phyloP scores from a whole-genome alignment of 2,888 invertebrate species.

The Lasioglossum malachurum region DNA sequence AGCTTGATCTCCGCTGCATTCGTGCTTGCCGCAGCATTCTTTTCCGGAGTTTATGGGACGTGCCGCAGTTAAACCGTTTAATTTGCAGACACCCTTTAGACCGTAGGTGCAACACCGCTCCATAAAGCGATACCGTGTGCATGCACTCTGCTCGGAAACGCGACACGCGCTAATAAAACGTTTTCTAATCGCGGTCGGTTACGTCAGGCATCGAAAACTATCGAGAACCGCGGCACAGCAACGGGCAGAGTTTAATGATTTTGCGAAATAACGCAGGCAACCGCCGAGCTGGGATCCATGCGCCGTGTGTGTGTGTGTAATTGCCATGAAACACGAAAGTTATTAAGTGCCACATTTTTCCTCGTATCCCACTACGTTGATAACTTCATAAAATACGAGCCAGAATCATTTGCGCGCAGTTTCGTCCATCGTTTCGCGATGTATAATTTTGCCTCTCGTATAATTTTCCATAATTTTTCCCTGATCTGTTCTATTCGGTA shows the following conservation, averaged over 20 bases:
- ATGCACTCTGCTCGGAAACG: conserved; percentile 39
- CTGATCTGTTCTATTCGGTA: not conserved
- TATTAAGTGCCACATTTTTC: conserved; percentile 16
- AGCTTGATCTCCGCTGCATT: not conserved
- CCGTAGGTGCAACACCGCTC: conserved; percentile 26
- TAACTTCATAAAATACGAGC: conserved; percentile 32
- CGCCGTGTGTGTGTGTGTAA: too few species aligned
- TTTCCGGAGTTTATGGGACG: not conserved
- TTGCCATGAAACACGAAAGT: conserved; percentile 3
- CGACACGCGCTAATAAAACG: conserved; percentile 35
- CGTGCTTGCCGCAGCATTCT: not conserved
- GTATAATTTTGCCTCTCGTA: not conserved
- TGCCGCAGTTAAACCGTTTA: not conserved
- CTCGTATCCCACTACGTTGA: not conserved
- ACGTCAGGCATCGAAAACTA: conserved; percentile 45
- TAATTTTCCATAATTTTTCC: not conserved
- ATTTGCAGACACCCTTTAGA: not conserved
- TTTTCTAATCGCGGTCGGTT: conserved; percentile 50
- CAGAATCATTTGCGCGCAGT: conserved; percentile 30
- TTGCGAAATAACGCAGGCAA: conserved; percentile 28
- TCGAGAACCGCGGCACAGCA: conserved; percentile 3
- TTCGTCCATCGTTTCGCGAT: conserved; percentile 21
- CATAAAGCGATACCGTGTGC: conserved; percentile 46
- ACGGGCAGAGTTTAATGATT: conserved; percentile 30
- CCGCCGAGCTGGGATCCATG: not conserved